Evolutionary conservation across 1,140 invertebrate genomes (phyloP), one percentile per base, ranked within the genome.

Genomic region (Trissolcus basalis): DNA sequence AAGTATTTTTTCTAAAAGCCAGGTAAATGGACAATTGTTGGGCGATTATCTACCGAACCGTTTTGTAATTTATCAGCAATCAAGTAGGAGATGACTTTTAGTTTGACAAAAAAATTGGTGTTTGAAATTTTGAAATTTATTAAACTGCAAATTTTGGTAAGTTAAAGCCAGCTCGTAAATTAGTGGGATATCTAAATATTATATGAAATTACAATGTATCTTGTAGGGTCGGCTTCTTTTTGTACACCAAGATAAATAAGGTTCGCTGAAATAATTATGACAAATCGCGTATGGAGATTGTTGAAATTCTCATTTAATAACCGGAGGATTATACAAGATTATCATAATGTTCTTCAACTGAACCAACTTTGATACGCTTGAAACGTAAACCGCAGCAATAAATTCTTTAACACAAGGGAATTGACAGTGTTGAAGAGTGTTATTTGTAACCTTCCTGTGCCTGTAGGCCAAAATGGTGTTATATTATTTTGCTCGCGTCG

Each of bases 1-100:
- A 83, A 88, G 82, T 84, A 87, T 85, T 85, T 83, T 82, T 53
- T 69, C 50, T 48, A 77, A 80, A 58, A 35, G 61, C 12, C 50
- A 27, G 39, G 6, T 65, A 67, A 78, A 71, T 75, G 77, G 67
- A 75, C 60, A 63, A 76, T 70, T 61, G 55, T 14, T 53, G 36
- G 27, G 49, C 35, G 7, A 41, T 61, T 49, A 61, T 6, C 19
- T 27, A 27, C 19, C 19, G 6, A 27, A 27, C 19, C 6, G 19
- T 27, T 27, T 27, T 27, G 19, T 27, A 3, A 27, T 27, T 27
- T 27, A 27, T 27, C 6, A 27, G 19, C 19, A 27, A 27, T n/a
- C n/a, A n/a, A n/a, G 2, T 27, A 27, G 19, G 19, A 27, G 6
- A 27, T 6, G 2, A 3, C 6, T 27, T 27, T 27, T 27, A 6